A percentile compares a stretch with the other conserved stretches of the same genome.
phyloP scores from a whole-genome alignment of 2,888 invertebrate species.

The Flexamia atlantica region DNA sequence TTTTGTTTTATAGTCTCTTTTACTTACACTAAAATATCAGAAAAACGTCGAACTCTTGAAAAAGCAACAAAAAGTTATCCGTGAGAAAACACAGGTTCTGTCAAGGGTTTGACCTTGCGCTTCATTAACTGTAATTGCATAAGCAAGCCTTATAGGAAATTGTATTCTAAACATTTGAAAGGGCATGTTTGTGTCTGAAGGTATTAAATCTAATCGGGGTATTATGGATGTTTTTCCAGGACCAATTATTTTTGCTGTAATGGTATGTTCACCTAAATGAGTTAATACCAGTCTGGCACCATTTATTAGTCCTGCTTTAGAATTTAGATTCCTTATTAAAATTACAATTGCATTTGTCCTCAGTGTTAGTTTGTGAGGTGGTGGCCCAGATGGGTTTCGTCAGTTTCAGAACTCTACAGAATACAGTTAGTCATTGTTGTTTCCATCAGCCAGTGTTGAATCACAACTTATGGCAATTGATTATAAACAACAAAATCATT shows the following conservation, averaged over 20 bases:
- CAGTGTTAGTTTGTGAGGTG: conserved; percentile 10
- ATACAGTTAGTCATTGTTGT: not conserved
- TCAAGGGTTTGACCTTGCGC: conserved; percentile 10
- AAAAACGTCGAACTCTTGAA: not conserved
- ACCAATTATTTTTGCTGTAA: conserved; percentile 1
- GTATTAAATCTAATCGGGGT: too few relatives aligned
- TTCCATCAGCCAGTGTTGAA: conserved; percentile 14
- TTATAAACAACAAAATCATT: conserved; percentile 22
- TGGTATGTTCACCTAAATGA: conserved; percentile 22
- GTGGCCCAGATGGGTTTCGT: conserved; percentile 11
- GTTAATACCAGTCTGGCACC: conserved; percentile 20
- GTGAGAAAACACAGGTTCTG: conserved; percentile 8
- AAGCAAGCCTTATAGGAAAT: too few relatives aligned
- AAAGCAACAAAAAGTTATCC: not conserved
- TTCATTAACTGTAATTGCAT: too few relatives aligned
- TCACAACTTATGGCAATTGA: conserved; percentile 20
- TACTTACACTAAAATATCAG: not conserved
- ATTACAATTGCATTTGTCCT: conserved; percentile 26
- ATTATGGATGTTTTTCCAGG: too few relatives aligned
- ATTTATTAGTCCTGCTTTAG: conserved; percentile 21
- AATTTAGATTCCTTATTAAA: conserved; percentile 6
- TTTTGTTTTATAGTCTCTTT: conserved; percentile 10
- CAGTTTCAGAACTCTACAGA: not conserved
- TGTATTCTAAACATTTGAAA: not conserved
- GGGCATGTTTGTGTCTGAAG: not conserved